Conservation (phyloP, 2,113 vertebrate genomes). For the Pomatostomus ruficeps region DNA sequence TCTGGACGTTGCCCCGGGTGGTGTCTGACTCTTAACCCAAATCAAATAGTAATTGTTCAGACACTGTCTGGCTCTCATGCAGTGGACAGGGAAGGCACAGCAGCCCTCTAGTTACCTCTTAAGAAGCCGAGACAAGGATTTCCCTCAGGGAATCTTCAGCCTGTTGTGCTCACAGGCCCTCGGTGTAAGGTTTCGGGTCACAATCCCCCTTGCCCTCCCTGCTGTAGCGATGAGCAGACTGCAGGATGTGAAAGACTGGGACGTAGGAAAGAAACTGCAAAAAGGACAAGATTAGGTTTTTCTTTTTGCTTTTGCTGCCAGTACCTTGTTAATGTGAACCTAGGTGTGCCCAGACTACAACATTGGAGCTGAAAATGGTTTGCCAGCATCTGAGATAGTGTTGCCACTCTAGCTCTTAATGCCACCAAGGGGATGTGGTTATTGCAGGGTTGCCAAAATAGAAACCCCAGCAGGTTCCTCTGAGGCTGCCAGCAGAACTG, state of each 20-base stretch:
- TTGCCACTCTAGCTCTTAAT: background rate
- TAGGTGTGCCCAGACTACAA: background rate
- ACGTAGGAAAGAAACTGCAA: background rate
- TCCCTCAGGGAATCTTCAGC: background rate
- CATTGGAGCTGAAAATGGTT: background rate
- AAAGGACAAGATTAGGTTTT: background rate
- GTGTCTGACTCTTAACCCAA: conserved; percentile 58
- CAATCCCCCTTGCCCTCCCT: background rate
- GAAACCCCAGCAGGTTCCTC: background rate
- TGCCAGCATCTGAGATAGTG: background rate
- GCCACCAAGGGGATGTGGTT: background rate
- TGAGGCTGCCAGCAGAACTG: background rate
- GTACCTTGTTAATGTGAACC: background rate
- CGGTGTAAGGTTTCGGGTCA: background rate
- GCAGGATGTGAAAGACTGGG: background rate
- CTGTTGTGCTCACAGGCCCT: background rate
- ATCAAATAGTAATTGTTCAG: conserved; percentile 27
- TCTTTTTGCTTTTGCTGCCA: background rate
- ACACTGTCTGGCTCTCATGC: conserved; percentile 22
- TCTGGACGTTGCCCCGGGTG: conserved; percentile 28
- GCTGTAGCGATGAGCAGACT: background rate
- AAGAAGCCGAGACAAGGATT: background rate
- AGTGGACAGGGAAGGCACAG: background rate
- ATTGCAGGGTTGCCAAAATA: too few species aligned
- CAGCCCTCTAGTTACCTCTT: background rate